Base-by-base conservation (phyloP, 2,888 invertebrate genomes). In the Pseudolycoriella hygida region DNA sequence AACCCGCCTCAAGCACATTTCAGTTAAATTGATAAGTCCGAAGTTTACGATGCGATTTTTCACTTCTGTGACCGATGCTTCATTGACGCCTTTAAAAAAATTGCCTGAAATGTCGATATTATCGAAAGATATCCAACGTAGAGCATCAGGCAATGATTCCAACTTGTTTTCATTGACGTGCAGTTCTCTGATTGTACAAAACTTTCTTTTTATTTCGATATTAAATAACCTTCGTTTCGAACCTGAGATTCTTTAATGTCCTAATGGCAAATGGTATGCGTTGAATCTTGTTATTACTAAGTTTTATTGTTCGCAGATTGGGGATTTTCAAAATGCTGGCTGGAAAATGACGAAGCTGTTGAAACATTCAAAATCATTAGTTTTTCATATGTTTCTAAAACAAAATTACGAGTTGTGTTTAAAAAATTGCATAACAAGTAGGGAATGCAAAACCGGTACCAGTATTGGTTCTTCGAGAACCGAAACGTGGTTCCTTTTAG, bases 211-310 rank as follows among this genome's bases (percentile, higher is more conserved):
- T n/a, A n/a, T n/a, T n/a, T n/a, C n/a, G n/a, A n/a, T n/a, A n/a
- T n/a, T n/a, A n/a, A n/a, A n/a, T n/a, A n/a, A n/a, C n/a, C n/a
- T n/a, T n/a, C n/a, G n/a, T n/a, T n/a, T n/a, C n/a, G n/a, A n/a
- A 25, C 25, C 25, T 25, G 8, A 25, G 25, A 8, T 25, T 25
- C 25, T 25, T 34, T 34, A 43, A 43, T 12, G 43, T 5, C 20
- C 53, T 55, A 42, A 86, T 62, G 14, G 76, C 74, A 42, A 73
- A 70, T 2, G 85, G 84, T 46, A 86, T 56, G 20, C 56, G 56
- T 31, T 53, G 59, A 3, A 86, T 57, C 31, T 58, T 53, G 60
- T 86, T 86, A 44, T 74, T 62, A 53, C 73, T 73, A 5, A 82
- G 49, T 55, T 77, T 76, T 3, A 86, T 62, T 17, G 73, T 74